phyloP scores from a whole-genome alignment of 30 jellyfish, hydroid and myxozoan species.

The Haliclystus octoradiatus region DNA sequence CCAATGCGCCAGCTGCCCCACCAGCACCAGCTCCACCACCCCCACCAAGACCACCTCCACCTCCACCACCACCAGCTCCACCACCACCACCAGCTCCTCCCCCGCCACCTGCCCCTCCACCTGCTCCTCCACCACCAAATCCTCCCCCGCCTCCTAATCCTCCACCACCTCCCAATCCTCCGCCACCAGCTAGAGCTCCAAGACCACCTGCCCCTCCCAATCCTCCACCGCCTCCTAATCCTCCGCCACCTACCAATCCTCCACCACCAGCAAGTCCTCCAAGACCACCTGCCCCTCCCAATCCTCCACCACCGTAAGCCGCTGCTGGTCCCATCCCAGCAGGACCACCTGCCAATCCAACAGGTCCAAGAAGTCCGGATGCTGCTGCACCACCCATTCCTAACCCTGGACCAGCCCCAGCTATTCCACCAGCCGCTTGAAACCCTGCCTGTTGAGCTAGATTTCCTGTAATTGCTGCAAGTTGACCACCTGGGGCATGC shows the following conservation, averaged over 20 bases:
- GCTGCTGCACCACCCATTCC: conserved; percentile 51
- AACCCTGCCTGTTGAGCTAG: conserved; percentile 81
- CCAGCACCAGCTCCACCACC: conserved; percentile 25
- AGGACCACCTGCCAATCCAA: conserved; percentile 58
- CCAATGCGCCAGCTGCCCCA: conserved; percentile 30
- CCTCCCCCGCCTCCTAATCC: conserved; percentile 40
- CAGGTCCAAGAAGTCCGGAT: conserved; percentile 43
- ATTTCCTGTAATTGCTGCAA: not conserved
- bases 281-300: conserved; percentile 36
- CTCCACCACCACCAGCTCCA: conserved; percentile 34
- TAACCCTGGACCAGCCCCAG: conserved; percentile 66
- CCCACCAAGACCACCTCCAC: conserved; percentile 31
- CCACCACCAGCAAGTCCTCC: conserved; percentile 50
- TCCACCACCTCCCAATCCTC: conserved; percentile 31
- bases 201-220: conserved; percentile 28
- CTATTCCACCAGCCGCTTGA: conserved; percentile 76
- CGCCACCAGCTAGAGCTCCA: conserved; percentile 41
- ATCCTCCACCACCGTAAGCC: conserved; percentile 34
- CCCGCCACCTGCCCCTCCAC: conserved; percentile 20
- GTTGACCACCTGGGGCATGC: not conserved
- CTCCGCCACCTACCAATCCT: conserved; percentile 50
- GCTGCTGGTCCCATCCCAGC: conserved; percentile 60
- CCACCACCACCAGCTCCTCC: conserved; percentile 24
- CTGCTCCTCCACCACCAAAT: conserved; percentile 45
- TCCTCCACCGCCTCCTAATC: conserved; percentile 53